Conservation (phyloP, 2,797 vertebrate species). For the Labroides dimidiatus region DNA sequence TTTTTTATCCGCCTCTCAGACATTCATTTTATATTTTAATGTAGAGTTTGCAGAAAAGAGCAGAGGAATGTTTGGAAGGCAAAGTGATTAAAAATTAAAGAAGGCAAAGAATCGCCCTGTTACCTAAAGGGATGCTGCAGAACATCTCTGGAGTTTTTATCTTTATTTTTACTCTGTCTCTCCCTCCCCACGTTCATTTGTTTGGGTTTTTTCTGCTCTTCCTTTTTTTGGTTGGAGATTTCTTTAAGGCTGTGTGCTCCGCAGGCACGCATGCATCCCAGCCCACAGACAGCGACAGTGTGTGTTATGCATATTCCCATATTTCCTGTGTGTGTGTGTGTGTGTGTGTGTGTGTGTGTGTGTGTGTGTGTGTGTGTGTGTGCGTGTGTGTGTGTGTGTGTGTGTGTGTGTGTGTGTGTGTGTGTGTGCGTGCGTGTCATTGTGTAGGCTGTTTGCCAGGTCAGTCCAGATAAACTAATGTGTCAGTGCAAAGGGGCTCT, state of each 20-base stretch:
- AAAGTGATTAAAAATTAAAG: conserved; percentile 89
- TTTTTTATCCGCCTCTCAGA: conserved; percentile 85
- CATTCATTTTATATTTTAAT: conserved; percentile 88
- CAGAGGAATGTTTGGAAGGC: conserved; percentile 81
- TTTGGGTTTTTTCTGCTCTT: conserved; percentile 20
- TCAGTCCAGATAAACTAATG: conserved; percentile 87
- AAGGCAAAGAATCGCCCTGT: conserved; percentile 87
- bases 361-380: conserved; percentile 25
- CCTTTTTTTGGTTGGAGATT: conserved; percentile 67
- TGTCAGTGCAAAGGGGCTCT: conserved; percentile 79
- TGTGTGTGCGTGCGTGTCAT: conserved; percentile 79
- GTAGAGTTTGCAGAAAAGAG: conserved; percentile 87
- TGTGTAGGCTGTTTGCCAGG: conserved; percentile 80
- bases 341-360: conserved; percentile 22
- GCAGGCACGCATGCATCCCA: conserved; percentile 73
- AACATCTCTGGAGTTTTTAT: conserved; percentile 69
- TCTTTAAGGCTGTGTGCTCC: conserved; percentile 83
- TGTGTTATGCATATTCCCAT: conserved; percentile 67
- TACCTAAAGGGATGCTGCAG: conserved; percentile 87
- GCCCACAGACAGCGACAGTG: conserved; percentile 62
- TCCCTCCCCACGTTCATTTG: conserved; percentile 71
- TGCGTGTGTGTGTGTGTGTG: conserved; percentile 21
- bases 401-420: conserved; percentile 25
- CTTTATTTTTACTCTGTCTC: conserved; percentile 72
- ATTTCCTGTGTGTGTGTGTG: conserved; percentile 25